Evolutionary conservation across 2,113 vertebrate species (phyloP), one percentile per base, ranked within the genome.

Genomic region (Cricetomys ansorgei): DNA sequence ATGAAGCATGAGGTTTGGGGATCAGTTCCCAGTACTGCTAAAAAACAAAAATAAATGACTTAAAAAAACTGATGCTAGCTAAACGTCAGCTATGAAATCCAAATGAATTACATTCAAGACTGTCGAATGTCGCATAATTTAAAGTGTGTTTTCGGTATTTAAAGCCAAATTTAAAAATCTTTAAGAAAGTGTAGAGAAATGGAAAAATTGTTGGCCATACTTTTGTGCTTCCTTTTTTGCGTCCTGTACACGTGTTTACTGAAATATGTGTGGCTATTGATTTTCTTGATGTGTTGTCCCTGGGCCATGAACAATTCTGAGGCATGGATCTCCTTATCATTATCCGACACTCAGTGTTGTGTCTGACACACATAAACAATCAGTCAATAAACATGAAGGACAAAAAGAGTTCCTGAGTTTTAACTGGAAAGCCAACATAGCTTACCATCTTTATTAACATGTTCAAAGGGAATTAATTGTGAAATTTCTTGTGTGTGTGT

Each of bases 321-420:
- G 27, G 37, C 23, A 76, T 43, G 34, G 76, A 37, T 92, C n/a
- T 88, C 43, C 25, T 85, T 77, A 12, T 95, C 57, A 79, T 88
- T 95, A 85, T 85, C 29, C 7, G 25, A 13, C 31, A 59, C 40
- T 94, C 50, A 89, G 15, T 67, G 43, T 73, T 79, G 62, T 59
- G 43, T 64, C 43, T 83, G 7, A 59, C 62, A 89, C 4, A 83
- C n/a, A n/a, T 31, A 64, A 84, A 79, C 75, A 72, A 0, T 87
- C n/a, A n/a, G n/a, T n/a, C 87, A 83, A 75, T 89, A 92, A 59
- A 48, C 79, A 70, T 57, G 25, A 34, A 69, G 48, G 16, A 86
- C 96, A 70, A 94, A 85, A 94, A 94, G 43, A 64, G 43, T 67
- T 53, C 59, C 72, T 96, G 73, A 91, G 48, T 55, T 97, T 79